Evolutionary conservation across 2,113 vertebrate species (phyloP), one percentile per base, ranked within the genome.

Genomic region (Muscicapa adusta): DNA sequence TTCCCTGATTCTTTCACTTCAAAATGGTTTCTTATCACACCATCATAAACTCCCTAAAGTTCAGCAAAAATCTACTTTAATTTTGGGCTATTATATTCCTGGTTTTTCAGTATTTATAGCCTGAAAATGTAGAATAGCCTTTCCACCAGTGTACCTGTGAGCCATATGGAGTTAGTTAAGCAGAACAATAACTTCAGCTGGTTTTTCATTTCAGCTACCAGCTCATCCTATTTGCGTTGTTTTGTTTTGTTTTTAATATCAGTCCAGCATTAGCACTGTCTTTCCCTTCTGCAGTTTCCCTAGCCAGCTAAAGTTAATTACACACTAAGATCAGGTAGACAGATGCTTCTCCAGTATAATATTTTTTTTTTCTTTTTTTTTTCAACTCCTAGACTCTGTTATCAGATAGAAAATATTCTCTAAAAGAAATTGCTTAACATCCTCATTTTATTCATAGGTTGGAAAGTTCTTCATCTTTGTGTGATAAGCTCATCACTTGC

Each of bases 391-490:
- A 57, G 34, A 33, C 14, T 54, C 23, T 42, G 6, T 54, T 87
- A 87, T 89, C 65, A 51, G 50, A 67, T n/a, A 67, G 26, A 91
- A 94, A 87, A 91, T 48, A 67, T 62, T 84, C 56, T 77, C 72
- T 73, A 40, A 24, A 40, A 91, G 63, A 83, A 92, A 93, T 58
- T 92, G 67, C 34, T 56, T 74, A 74, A 81, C 61, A 67, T 48
- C 36, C 22, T 92, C n/a, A 74, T 94, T 93, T 94, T 95, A 77
- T 77, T 86, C 60, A 71, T 34, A 34, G 57, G 36, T 86, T 77
- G 43, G 20, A 80, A 94, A 86, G 14, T 77, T 88, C 66, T 90
- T 91, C 75, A 60, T 73, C 68, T 91, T 80, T 88, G 29, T 43
- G 12, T 70, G 75, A 47, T 60, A 93, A 84, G 56, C 63, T 85